These are phyloP conservation scores for Parazoanthus swiftii DNA, from an alignment of 92 coral and sea anemone genomes.

Conservation along the genomic window DNA sequence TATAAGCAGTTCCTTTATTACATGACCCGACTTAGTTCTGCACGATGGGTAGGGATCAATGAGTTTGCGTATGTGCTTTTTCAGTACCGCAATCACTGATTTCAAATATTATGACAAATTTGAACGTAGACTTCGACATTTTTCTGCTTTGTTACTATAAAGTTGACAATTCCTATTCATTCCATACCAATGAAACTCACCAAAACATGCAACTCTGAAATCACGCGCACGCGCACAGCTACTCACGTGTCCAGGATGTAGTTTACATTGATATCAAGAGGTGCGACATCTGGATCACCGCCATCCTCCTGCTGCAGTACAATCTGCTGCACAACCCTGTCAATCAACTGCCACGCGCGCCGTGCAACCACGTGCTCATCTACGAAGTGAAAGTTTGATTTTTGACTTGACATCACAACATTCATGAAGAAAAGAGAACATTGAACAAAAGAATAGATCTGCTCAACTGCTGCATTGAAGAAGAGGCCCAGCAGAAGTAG, in stretches of 20 bases:
- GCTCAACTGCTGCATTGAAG: constrained; percentile 11
- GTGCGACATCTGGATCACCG: constrained; percentile 95
- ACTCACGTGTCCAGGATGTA: constrained; percentile 91
- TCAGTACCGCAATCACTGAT: too few species aligned
- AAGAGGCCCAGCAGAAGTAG: constrained; percentile 17
- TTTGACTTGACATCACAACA: constrained; percentile 5
- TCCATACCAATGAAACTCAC: not conserved
- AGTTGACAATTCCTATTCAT: too few species aligned
- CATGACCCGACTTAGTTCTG: too few species aligned
- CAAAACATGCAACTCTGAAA: not conserved
- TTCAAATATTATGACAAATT: too few species aligned
- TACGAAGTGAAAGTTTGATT: constrained; percentile 44
- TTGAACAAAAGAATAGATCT: constrained; percentile 11
- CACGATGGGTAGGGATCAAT: too few species aligned
- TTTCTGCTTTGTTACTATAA: too few species aligned
- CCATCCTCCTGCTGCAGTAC: constrained; percentile 94
- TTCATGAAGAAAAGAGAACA: constrained; percentile 14
- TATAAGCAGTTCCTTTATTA: too few species aligned
- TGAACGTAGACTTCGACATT: too few species aligned
- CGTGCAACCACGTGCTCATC: constrained; percentile 92
- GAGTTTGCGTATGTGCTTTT: too few species aligned
- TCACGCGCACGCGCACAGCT: not conserved
- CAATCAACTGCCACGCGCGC: constrained; percentile 94
- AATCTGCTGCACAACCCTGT: constrained; percentile 93
- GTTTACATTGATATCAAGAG: constrained; percentile 90